Conservation (phyloP, 2,113 vertebrate species). For the Sinocyclocheilus rhinocerous region DNA sequence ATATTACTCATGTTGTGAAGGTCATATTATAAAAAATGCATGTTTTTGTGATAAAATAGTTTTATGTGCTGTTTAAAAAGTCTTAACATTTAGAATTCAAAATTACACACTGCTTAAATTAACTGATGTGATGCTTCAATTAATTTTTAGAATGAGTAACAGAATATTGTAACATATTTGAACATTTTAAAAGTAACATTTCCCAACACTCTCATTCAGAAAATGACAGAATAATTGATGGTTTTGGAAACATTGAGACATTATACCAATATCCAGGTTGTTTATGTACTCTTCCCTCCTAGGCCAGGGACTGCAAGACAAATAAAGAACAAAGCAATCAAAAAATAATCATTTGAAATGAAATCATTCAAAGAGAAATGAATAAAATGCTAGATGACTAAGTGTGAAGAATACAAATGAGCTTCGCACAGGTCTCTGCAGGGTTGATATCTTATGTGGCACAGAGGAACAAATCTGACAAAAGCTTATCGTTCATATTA, state of each 20-base stretch:
- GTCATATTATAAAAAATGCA: not conserved
- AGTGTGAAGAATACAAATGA: constrained; percentile 5
- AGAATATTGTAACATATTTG: not conserved
- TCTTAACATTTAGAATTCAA: not conserved
- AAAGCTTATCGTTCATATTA: constrained; percentile 25
- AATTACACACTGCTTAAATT: not conserved
- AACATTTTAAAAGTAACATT: not conserved
- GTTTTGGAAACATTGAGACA: not conserved
- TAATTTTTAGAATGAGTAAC: not conserved
- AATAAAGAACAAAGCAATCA: not conserved
- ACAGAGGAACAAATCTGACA: constrained; percentile 4
- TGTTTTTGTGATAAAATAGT: not conserved
- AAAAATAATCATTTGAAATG: not conserved
- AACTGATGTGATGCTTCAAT: not conserved
- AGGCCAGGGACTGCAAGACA: not conserved
- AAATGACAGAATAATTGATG: not conserved
- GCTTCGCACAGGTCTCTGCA: not conserved
- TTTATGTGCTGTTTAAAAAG: not conserved
- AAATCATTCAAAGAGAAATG: constrained; percentile 4
- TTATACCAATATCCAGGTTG: not conserved
- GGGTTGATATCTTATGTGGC: not conserved
- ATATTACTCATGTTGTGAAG: not conserved
- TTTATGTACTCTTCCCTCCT: not conserved
- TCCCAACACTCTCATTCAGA: not conserved
- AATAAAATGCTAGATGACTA: not conserved